Evolutionary conservation across 2,113 vertebrate species (phyloP).

Genomic region (Raja brachyura): DNA sequence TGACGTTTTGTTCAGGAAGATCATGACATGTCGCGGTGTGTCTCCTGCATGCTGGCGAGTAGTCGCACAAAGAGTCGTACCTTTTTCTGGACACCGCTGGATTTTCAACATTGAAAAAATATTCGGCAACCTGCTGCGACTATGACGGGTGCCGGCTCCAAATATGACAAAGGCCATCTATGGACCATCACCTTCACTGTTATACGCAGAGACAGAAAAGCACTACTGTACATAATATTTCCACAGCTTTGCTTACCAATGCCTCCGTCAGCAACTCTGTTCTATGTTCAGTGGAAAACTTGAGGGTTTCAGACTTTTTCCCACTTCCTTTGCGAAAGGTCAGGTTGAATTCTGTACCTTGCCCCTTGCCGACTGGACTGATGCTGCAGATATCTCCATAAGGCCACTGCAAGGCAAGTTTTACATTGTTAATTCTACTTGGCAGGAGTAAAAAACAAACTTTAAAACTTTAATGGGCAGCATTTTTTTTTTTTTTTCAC

Average conservation of each 20-base stretch:
- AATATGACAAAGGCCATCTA: not conserved
- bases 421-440: not conserved
- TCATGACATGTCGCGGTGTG: too few relatives aligned
- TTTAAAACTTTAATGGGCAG: not conserved
- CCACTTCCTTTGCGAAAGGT: constrained; percentile 94
- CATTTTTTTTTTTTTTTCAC: too few relatives aligned
- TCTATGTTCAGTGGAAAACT: constrained; percentile 97
- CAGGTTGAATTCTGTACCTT: constrained; percentile 93
- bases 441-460: too few relatives aligned
- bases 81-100: too few relatives aligned
- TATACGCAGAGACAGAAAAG: not conserved
- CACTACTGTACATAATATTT: not conserved
- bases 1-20: too few relatives aligned
- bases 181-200: not conserved
- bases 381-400: constrained; percentile 96
- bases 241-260: constrained; percentile 65
- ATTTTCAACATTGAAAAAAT: too few relatives aligned
- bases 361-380: constrained; percentile 88
- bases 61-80: too few relatives aligned
- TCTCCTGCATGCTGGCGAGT: too few relatives aligned
- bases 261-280: constrained; percentile 96
- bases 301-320: constrained; percentile 93
- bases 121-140: too few relatives aligned
- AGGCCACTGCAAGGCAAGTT: constrained; percentile 73
- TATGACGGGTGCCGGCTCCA: too few relatives aligned